Conservation (phyloP, 2,113 vertebrate genomes). For the Notothenia rossii region DNA sequence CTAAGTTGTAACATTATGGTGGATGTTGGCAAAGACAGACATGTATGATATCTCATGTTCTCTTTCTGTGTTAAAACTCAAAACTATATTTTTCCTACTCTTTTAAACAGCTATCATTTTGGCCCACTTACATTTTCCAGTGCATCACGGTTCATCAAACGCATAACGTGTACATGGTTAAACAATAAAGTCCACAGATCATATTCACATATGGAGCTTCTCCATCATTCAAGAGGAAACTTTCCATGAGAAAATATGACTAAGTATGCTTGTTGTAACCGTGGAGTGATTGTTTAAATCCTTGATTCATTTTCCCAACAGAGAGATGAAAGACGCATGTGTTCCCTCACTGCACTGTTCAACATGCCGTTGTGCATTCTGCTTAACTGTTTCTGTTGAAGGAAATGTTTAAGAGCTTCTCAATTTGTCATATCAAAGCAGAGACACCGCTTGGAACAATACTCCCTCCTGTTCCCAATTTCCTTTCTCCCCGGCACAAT, state of each 20-base stretch:
- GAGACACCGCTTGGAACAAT: conserved; percentile 67
- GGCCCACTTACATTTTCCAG: background rate
- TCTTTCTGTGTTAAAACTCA: background rate
- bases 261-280: conserved; percentile 13
- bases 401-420: conserved; percentile 77
- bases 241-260: conserved; percentile 39
- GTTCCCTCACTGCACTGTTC: conserved; percentile 21
- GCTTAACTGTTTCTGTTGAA: conserved; percentile 55
- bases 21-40: background rate
- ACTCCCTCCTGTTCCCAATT: conserved; percentile 79
- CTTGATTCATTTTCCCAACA: conserved; percentile 11
- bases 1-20: background rate
- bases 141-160: conserved; percentile 21
- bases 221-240: conserved; percentile 27
- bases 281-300: conserved; percentile 40
- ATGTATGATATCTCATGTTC: background rate
- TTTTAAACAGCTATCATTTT: background rate
- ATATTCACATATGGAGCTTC: conserved; percentile 6
- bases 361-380: conserved; percentile 30
- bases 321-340: conserved; percentile 48
- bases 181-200: conserved; percentile 30
- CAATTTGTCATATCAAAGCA: conserved; percentile 84
- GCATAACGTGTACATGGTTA: conserved; percentile 18
- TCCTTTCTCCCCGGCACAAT: conserved; percentile 71
- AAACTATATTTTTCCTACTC: too few species aligned